These are phyloP conservation scores for Apis laboriosa DNA, from an alignment of 1,140 invertebrate species.

Conservation along the genomic window DNA sequence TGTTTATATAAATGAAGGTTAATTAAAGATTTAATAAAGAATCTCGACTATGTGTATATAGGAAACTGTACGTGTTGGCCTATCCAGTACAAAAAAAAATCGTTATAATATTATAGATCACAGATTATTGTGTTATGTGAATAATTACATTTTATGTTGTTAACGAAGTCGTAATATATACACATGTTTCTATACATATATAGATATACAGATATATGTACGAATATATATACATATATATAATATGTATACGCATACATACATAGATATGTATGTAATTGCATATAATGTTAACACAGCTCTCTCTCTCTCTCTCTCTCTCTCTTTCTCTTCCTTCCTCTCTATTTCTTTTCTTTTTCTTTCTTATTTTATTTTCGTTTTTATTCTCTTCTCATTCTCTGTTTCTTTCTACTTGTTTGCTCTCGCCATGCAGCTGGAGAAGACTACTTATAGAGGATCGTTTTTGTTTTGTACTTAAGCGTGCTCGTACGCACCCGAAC, in stretches of 20 bases:
- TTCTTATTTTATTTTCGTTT: not conserved
- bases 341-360: not conserved
- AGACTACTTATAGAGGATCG: conserved; percentile 44
- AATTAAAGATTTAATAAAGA: conserved; percentile 17
- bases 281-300: conserved; percentile 50
- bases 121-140: conserved; percentile 71
- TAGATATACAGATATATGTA: conserved; percentile 13
- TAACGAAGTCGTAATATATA: conserved; percentile 64
- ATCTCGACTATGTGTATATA: conserved; percentile 40
- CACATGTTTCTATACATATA: conserved; percentile 12
- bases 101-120: conserved; percentile 70
- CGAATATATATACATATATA: conserved; percentile 19
- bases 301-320: conserved; percentile 27
- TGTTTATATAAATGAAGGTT: not conserved
- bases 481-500: conserved; percentile 43
- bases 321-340: not conserved
- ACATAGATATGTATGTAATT: conserved; percentile 13
- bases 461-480: conserved; percentile 58
- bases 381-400: not conserved
- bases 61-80: conserved; percentile 68
- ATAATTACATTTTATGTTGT: conserved; percentile 78
- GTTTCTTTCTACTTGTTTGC: conserved; percentile 24
- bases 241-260: conserved; percentile 10
- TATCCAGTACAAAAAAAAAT: conserved; percentile 78
- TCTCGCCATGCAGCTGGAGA: conserved; percentile 46